Evolutionary conservation across 2,888 invertebrate genomes (phyloP).

Genomic region (Dryobotodes eremita): DNA sequence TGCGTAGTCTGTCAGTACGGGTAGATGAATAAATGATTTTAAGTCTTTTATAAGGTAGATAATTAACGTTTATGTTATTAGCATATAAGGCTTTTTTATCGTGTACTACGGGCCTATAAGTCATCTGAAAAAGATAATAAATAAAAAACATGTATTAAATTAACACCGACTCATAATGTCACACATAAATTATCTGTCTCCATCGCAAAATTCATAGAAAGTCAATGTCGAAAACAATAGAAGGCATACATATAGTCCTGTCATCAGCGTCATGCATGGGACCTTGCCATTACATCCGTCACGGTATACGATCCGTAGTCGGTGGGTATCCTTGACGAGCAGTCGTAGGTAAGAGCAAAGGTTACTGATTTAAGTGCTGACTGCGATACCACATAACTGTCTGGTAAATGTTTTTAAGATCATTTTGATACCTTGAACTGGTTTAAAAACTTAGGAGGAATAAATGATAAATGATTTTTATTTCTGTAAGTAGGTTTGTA

Average conservation of each 20-base stretch:
- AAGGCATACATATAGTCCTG: slow-evolving; percentile 24
- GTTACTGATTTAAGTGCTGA: slow-evolving; percentile 44
- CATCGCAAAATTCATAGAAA: slow-evolving; percentile 32
- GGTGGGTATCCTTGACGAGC: slow-evolving; percentile 68
- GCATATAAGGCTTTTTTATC: neutral
- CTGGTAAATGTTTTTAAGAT: slow-evolving; percentile 43
- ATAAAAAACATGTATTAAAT: neutral
- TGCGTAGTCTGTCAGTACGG: too few relatives aligned
- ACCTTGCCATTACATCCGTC: slow-evolving; percentile 71
- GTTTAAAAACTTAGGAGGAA: slow-evolving; percentile 26
- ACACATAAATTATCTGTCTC: slow-evolving; percentile 7
- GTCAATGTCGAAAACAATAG: slow-evolving; percentile 56
- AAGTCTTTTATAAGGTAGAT: neutral
- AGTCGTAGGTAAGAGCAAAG: slow-evolving; percentile 60
- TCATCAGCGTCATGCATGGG: slow-evolving; percentile 47
- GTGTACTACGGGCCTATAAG: neutral
- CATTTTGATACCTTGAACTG: slow-evolving; percentile 61
- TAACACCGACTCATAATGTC: neutral
- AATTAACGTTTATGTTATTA: neutral
- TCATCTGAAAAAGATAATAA: neutral
- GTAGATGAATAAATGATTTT: too few relatives aligned
- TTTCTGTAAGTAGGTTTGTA: too few relatives aligned
- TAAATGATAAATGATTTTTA: neutral
- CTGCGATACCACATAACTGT: slow-evolving; percentile 48
- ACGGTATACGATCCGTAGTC: slow-evolving; percentile 31